Percentiles rank a stretch among this genome's conserved stretches.
phyloP scores from a whole-genome alignment of 2,113 vertebrate species.

The Menura novaehollandiae region DNA sequence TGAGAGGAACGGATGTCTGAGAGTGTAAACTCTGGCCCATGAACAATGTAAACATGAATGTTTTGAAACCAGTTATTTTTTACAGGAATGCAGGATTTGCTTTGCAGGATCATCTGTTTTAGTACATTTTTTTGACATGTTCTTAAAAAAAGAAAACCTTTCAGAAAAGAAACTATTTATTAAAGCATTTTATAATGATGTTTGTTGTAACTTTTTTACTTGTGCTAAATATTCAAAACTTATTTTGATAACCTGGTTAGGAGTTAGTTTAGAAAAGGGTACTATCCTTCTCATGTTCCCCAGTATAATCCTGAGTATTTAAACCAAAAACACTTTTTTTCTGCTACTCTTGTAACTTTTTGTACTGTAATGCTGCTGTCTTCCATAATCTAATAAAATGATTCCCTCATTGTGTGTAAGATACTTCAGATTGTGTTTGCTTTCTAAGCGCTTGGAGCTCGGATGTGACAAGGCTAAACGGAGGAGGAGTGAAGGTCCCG shows the following conservation, averaged over 20 bases:
- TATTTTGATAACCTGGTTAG: constrained; percentile 66
- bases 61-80: constrained; percentile 77
- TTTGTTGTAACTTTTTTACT: constrained; percentile 69
- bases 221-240: constrained; percentile 63
- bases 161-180: constrained; percentile 85
- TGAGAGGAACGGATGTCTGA: constrained; percentile 23
- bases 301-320: constrained; percentile 64
- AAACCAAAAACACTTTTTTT: constrained; percentile 66
- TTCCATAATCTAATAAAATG: constrained; percentile 69
- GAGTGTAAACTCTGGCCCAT: constrained; percentile 58
- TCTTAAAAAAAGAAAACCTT: constrained; percentile 74
- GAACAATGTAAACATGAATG: constrained; percentile 59
- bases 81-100: constrained; percentile 76
- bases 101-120: constrained; percentile 82
- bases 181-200: constrained; percentile 91
- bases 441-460: not conserved
- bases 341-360: constrained; percentile 67
- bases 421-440: constrained; percentile 28
- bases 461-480: not conserved
- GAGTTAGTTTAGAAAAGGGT: constrained; percentile 55
- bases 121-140: constrained; percentile 81
- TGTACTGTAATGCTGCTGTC: constrained; percentile 68
- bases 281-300: constrained; percentile 61
- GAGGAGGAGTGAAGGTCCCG: not conserved
- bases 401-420: constrained; percentile 66